These are phyloP conservation scores for Heliconius sara DNA, from an alignment of 2,888 invertebrate species.

Conservation along the genomic window DNA sequence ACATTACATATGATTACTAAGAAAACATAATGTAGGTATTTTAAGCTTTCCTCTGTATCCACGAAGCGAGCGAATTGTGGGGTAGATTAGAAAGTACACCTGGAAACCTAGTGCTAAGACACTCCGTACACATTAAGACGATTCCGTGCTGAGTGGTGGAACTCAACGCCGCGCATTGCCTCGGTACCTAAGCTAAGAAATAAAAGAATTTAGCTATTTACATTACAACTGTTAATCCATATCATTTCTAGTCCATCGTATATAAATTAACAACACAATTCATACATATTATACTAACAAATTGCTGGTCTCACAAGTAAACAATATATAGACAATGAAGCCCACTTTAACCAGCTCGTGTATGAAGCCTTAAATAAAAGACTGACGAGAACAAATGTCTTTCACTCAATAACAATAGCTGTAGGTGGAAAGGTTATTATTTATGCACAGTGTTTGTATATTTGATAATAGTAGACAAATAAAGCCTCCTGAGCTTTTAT, in stretches of 20 bases:
- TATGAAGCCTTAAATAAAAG: constrained; percentile 49
- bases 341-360: constrained; percentile 49
- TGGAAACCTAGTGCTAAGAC: neutral
- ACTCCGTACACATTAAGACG: neutral
- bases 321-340: constrained; percentile 45
- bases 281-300: constrained; percentile 7
- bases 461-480: neutral
- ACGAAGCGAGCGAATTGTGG: no score
- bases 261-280: neutral
- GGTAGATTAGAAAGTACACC: neutral
- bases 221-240: neutral
- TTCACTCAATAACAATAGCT: constrained; percentile 48
- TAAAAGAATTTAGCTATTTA: neutral
- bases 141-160: neutral
- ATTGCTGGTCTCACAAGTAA: constrained; percentile 35
- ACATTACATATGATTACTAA: no score
- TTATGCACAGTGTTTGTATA: neutral
- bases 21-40: no score
- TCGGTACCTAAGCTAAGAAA: neutral
- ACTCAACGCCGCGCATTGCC: no score
- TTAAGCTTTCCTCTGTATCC: no score
- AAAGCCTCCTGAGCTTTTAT: constrained; percentile 2
- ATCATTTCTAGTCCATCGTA: neutral
- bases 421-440: constrained; percentile 36
- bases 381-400: constrained; percentile 49